These are phyloP conservation scores for Nephrotoma guestfalica DNA, from an alignment of 2,888 invertebrate species.

Conservation along the genomic window DNA sequence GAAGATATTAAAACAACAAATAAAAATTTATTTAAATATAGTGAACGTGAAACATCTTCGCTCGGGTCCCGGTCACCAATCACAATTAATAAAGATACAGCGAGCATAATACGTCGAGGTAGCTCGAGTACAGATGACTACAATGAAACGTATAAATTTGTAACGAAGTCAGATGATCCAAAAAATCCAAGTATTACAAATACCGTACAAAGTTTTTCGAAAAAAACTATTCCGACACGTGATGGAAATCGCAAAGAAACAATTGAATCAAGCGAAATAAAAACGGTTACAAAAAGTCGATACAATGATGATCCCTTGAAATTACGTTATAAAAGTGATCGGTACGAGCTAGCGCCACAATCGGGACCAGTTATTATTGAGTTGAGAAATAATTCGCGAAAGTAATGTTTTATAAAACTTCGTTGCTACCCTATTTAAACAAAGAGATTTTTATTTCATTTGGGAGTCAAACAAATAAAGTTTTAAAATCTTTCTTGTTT, in stretches of 20 bases:
- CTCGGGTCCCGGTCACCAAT: slow-evolving; percentile 29
- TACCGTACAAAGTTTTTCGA: slow-evolving; percentile 52
- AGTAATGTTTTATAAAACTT: neutral
- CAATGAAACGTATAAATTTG: slow-evolving; percentile 55
- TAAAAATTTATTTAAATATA: slow-evolving; percentile 31
- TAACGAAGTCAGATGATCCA: slow-evolving; percentile 50
- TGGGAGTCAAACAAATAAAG: neutral
- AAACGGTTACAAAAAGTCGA: slow-evolving; percentile 51
- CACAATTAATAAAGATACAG: slow-evolving; percentile 29
- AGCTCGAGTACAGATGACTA: slow-evolving; percentile 55
- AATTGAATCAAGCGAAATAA: slow-evolving; percentile 54
- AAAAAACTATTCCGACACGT: slow-evolving; percentile 49
- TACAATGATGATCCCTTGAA: slow-evolving; percentile 39
- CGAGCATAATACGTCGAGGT: slow-evolving; percentile 41
- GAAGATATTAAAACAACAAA: slow-evolving; percentile 34
- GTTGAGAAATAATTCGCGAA: slow-evolving; percentile 32
- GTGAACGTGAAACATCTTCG: slow-evolving; percentile 19
- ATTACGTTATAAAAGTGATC: slow-evolving; percentile 30
- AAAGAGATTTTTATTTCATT: neutral
- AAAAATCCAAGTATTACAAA: slow-evolving; percentile 53
- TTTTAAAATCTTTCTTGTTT: neutral
- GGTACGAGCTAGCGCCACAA: slow-evolving; percentile 12
- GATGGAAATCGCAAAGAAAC: slow-evolving; percentile 50
- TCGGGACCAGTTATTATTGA: slow-evolving; percentile 43
- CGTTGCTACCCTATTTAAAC: neutral